Evolutionary conservation across 2,797 vertebrate species (phyloP), one percentile per base, ranked within the genome.

Genomic region (Astyanax mexicanus): DNA sequence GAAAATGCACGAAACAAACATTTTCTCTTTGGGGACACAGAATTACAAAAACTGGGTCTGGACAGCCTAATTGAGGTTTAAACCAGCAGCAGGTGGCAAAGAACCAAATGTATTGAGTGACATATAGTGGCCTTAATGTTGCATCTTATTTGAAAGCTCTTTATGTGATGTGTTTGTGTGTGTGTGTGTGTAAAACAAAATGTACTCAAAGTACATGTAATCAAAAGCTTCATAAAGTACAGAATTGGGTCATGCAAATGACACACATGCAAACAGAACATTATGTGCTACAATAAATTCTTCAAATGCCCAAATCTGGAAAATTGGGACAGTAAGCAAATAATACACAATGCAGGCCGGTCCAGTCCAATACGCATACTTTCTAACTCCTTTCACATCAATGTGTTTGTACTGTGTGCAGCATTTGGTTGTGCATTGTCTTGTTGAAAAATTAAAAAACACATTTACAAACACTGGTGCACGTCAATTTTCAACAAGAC

Each of bases 21-120:
- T 57, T 74, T 55, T 15, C 0, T n/a, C n/a, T n/a, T n/a, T n/a
- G n/a, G 40, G 12, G 23, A 54, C 2, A 19, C 3, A 38, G 65
- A 71, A 71, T 69, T 3, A 44, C 38, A 66, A 62, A 67, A 69
- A 40, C 67, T 72, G 27, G 81, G 72, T 72, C 54, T 55, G 58
- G 23, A 47, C 37, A 67, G 64, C 76, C 64, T 72, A 72, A 78
- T 68, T 82, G 75, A 69, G 81, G 75, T 75, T 64, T 52, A 44
- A 67, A 58, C 40, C 55, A 70, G 51, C 40, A 71, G 52, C 72
- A 57, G 72, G 72, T 71, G 60, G 40, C 65, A 49, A 32, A 52
- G 42, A 40, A 40, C 23, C 64, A 68, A 54, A 51, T 57, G 29
- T 62, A 37, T 19, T 58, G 21, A 55, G 71, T 38, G 71, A 60